Conservation (phyloP, 2,797 vertebrate species). For the Leptoclinus maculatus region DNA sequence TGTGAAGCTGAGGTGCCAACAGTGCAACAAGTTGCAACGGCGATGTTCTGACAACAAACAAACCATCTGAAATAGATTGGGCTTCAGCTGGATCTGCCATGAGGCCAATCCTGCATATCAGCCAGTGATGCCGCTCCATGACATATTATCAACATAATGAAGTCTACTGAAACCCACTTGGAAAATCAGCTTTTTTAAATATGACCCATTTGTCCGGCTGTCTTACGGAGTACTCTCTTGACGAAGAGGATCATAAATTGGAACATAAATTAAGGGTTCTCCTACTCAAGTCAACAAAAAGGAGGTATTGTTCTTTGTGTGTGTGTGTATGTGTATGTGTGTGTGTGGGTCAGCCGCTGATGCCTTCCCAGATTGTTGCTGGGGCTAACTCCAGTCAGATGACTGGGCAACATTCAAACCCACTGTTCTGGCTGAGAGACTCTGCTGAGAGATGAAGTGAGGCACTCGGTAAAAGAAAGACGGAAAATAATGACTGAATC, state of each 20-base stretch:
- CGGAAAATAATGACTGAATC: background rate
- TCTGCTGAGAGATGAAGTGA: constrained; percentile 49
- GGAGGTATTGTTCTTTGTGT: constrained; percentile 70
- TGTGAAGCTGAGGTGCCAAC: background rate
- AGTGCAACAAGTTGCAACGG: background rate
- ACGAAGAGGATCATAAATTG: constrained; percentile 52
- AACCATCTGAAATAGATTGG: constrained; percentile 5
- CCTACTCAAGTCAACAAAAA: constrained; percentile 66
- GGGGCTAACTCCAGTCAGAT: constrained; percentile 74
- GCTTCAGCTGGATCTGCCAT: background rate
- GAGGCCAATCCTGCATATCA: background rate
- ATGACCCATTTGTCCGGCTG: constrained; percentile 26
- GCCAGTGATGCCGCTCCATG: background rate
- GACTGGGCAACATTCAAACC: constrained; percentile 70
- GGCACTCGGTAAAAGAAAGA: constrained; percentile 14
- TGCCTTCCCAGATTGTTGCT: constrained; percentile 60
- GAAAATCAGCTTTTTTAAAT: constrained; percentile 19
- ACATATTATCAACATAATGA: constrained; percentile 26
- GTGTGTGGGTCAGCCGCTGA: constrained; percentile 43
- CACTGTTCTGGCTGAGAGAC: constrained; percentile 51
- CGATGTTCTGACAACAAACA: constrained; percentile 8
- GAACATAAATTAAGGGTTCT: too few species aligned
- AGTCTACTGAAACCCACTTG: constrained; percentile 1
- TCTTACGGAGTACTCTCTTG: constrained; percentile 35
- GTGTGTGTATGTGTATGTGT: background rate